A percentile compares a stretch with the other conserved stretches of the same genome.
Conservation (phyloP, 2,797 vertebrate genomes). For the Poecilia picta region DNA sequence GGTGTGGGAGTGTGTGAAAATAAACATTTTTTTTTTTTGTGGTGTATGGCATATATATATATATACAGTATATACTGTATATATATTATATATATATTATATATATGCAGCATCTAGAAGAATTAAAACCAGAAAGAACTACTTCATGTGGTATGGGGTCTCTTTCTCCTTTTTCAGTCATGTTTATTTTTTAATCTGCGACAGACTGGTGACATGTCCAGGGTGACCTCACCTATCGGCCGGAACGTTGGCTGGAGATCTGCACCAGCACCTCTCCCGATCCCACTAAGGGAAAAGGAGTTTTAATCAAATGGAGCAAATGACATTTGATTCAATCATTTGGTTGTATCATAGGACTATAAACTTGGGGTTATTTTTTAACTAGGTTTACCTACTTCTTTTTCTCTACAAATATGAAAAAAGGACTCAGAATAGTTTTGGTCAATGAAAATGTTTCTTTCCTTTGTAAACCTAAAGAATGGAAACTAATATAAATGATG, state of each 20-base stretch:
- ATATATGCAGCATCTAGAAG: neutral
- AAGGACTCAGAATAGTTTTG: neutral
- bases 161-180: neutral
- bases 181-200: neutral
- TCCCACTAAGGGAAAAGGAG: too few species aligned
- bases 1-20: constrained; percentile 4
- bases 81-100: too few species aligned
- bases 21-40: too few species aligned
- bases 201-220: too few species aligned
- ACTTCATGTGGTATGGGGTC: neutral
- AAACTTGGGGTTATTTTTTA: neutral
- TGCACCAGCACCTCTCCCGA: too few species aligned
- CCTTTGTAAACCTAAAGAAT: neutral
- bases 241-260: too few species aligned
- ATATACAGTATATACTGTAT: too few species aligned
- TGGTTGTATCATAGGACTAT: neutral
- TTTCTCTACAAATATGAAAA: neutral
- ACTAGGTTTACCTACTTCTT: neutral
- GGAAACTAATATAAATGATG: neutral
- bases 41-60: too few species aligned
- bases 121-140: neutral
- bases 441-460: neutral
- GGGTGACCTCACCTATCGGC: too few species aligned
- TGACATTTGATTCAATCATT: too few species aligned
- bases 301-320: too few species aligned